Evolutionary conservation across 2,113 vertebrate genomes (phyloP).

Genomic region (Ictidomys tridecemlineatus): DNA sequence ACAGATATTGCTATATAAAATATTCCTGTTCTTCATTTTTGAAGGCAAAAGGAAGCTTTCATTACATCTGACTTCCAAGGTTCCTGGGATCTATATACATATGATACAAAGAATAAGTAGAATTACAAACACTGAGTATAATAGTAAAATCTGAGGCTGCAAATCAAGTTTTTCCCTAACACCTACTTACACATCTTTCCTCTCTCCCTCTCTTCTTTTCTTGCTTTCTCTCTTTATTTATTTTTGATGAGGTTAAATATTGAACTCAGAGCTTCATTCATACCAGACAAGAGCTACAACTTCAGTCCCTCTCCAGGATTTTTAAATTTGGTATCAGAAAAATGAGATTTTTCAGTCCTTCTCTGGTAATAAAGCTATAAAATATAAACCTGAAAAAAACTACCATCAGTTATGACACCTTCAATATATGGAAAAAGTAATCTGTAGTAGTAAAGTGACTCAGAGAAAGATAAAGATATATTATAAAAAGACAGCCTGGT

Average conservation of each 20-base stretch:
- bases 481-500: background rate
- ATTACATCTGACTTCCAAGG: background rate
- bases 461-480: background rate
- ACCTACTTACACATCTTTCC: too few species aligned
- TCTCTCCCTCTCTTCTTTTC: background rate
- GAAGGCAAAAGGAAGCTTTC: background rate
- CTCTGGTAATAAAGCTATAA: background rate
- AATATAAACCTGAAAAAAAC: background rate
- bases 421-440: background rate
- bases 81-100: background rate
- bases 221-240: background rate
- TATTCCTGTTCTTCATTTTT: background rate
- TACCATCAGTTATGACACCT: background rate
- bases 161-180: background rate
- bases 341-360: background rate
- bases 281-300: background rate
- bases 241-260: background rate
- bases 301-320: background rate
- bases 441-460: background rate
- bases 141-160: background rate
- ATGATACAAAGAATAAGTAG: background rate
- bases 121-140: constrained; percentile 1
- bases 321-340: background rate
- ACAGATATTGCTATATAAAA: background rate
- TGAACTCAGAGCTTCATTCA: too few species aligned